Conservation (phyloP, 2,113 vertebrate genomes). For the Sturnus vulgaris region DNA sequence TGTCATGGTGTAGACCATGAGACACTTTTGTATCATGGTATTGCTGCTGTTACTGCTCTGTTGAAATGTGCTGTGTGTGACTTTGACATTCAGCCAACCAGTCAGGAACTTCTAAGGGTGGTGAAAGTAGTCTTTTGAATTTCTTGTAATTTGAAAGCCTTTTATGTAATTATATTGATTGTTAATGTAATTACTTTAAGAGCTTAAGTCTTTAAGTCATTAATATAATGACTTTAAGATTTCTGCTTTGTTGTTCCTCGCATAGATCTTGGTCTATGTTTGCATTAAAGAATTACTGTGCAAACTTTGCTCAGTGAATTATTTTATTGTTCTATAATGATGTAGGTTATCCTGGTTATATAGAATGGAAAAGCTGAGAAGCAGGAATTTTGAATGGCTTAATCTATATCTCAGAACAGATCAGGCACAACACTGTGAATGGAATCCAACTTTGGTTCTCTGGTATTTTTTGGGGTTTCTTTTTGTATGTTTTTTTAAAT, state of each 20-base stretch:
- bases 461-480: neutral
- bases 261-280: neutral
- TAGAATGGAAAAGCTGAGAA: neutral
- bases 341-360: neutral
- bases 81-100: neutral
- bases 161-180: neutral
- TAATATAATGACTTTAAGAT: neutral
- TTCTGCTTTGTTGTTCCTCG: neutral
- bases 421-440: neutral
- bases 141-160: neutral
- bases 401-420: neutral
- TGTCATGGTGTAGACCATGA: neutral
- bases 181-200: neutral
- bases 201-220: neutral
- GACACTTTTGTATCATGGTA: neutral
- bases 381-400: neutral
- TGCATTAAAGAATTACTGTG: neutral
- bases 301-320: neutral
- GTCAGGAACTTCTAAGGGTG: neutral
- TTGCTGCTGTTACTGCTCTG: neutral
- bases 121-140: neutral
- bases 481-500: neutral
- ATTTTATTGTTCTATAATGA: neutral
- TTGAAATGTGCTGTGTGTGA: neutral
- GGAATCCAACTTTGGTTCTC: neutral